Evolutionary conservation across 2,888 invertebrate species (phyloP).

Genomic region (Baronia brevicornis): DNA sequence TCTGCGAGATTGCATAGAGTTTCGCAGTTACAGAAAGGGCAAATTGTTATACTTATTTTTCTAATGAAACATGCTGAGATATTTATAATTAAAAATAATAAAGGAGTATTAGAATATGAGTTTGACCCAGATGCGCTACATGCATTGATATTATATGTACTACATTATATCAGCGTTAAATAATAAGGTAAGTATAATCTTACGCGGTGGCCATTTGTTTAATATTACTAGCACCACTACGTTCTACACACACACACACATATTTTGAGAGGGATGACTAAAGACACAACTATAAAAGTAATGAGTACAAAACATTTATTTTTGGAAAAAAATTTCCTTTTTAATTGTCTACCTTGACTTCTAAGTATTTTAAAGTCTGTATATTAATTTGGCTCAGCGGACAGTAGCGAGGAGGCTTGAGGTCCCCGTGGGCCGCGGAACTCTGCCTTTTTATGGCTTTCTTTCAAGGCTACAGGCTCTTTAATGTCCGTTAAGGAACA

Average conservation of each 20-base stretch:
- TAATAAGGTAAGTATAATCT: no score
- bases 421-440: slow-evolving; percentile 44
- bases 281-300: no score
- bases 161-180: no score
- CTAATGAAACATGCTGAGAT: not conserved
- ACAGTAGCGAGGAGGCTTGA: slow-evolving; percentile 27
- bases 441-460: slow-evolving; percentile 59
- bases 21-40: slow-evolving; percentile 24
- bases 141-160: no score
- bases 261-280: no score
- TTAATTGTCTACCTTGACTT: slow-evolving; percentile 14
- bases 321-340: not conserved
- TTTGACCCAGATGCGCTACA: no score
- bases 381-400: slow-evolving; percentile 54
- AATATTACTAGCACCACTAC: no score
- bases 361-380: slow-evolving; percentile 40
- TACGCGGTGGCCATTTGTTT: no score
- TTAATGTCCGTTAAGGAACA: slow-evolving; percentile 67
- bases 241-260: no score
- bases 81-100: no score
- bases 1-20: slow-evolving; percentile 34
- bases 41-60: not conserved
- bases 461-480: slow-evolving; percentile 54
- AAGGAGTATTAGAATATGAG: no score
- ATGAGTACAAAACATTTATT: no score